Conservation (phyloP, 2,113 vertebrate genomes). For the Euleptes europaea region DNA sequence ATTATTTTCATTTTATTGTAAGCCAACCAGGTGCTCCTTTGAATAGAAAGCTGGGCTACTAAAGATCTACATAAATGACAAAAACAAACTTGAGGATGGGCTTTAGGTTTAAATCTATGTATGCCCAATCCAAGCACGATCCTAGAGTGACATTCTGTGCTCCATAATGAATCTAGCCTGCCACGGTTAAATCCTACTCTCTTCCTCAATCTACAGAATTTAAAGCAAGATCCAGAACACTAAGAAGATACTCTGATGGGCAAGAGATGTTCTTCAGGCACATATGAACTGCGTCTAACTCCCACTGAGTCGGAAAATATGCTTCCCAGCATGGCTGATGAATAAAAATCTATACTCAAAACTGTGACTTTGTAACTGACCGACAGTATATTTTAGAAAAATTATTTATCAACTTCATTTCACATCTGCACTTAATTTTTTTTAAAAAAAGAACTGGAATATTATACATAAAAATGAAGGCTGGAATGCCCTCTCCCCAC, state of each 20-base stretch:
- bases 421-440: neutral
- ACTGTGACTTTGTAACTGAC: constrained; percentile 7
- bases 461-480: constrained; percentile 2
- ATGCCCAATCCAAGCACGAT: neutral
- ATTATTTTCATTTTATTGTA: too few species aligned
- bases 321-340: neutral
- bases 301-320: neutral
- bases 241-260: neutral
- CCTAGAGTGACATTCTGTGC: neutral
- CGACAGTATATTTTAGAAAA: neutral
- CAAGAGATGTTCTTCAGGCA: too few species aligned
- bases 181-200: neutral
- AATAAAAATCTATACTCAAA: neutral
- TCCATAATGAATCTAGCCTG: neutral
- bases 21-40: too few species aligned
- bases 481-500: neutral
- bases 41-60: too few species aligned
- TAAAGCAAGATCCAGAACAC: neutral
- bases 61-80: too few species aligned
- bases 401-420: constrained; percentile 13
- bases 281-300: neutral
- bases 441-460: constrained; percentile 16
- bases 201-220: neutral
- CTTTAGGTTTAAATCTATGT: neutral
- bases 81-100: neutral